Evolutionary conservation across 2,888 invertebrate genomes (phyloP), one percentile per base, ranked within the genome.

Genomic region (Drosophila nr. perissopoda): DNA sequence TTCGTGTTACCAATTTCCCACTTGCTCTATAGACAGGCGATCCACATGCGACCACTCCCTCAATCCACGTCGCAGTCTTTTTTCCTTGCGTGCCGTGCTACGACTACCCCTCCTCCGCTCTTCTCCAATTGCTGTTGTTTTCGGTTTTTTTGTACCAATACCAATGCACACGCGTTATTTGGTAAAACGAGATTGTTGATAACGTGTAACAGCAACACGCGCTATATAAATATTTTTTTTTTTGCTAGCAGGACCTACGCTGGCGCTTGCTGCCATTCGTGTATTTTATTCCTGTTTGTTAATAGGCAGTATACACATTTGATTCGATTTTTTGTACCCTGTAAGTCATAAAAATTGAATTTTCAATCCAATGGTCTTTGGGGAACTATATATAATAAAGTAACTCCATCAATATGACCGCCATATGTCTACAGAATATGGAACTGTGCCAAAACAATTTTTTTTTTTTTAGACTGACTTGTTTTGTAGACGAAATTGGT

Each of bases 121-220:
- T 29, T 36, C 61, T 61, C 48, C 49, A 40, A 16, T 53, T 52
- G 49, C 27, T 31, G 33, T 57, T 70, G 70, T 62, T 60, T 40
- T 56, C 65, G 34, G 48, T 61, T 34, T 58, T 61, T 48, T 56
- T 53, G 36, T 56, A 79, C 74, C 74, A 66, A 74, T 67, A 70
- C 59, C 64, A 74, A 74, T 74, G 74, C 71, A 66, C 59, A 70
- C 75, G 76, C 76, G 75, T 81, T 91, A 81, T 88, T 91, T 89
- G 79, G 86, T 81, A 86, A 88, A 91, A 88, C 85, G 86, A 82
- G 91, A 91, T 91, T 91, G 86, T 81, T 91, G 91, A 91, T 91
- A 91, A 91, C 77, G 80, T 84, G 87, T 68, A 77, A 70, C 75
- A 77, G 75, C 63, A 74, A 48, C 69, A 71, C 57, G 70, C 74